Conservation (phyloP, 2,888 invertebrate species). For the Eupeodes latifasciatus region DNA sequence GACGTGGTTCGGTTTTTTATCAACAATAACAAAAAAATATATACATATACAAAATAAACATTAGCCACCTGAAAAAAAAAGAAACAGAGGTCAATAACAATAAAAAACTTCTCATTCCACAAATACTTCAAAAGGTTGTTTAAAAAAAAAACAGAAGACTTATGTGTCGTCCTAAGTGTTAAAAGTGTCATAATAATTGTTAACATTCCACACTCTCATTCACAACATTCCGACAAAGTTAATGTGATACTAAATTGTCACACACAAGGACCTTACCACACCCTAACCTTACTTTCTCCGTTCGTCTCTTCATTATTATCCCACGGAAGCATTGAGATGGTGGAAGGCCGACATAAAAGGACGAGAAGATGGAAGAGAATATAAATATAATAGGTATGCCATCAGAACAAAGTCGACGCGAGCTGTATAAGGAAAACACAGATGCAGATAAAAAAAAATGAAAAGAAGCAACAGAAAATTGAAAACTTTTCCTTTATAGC, state of each 20-base stretch:
- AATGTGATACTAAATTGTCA: conserved; percentile 71
- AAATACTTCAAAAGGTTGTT: conserved; percentile 27
- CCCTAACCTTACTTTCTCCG: conserved; percentile 13
- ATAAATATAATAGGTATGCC: not conserved
- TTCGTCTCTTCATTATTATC: conserved; percentile 60
- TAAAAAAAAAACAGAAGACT: conserved; percentile 37
- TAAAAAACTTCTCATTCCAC: not conserved
- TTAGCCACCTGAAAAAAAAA: conserved; percentile 33
- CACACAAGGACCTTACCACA: conserved; percentile 66
- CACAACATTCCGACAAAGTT: conserved; percentile 63
- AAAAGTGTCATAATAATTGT: conserved; percentile 72
- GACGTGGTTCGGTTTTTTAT: conserved; percentile 85
- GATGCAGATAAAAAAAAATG: conserved; percentile 69
- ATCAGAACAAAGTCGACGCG: conserved; percentile 31
- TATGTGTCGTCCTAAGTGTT: conserved; percentile 37
- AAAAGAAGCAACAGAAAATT: conserved; percentile 31
- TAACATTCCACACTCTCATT: conserved; percentile 66
- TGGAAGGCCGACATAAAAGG: not conserved
- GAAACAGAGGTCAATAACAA: conserved; percentile 27
- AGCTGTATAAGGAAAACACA: conserved; percentile 55
- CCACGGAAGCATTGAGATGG: not conserved
- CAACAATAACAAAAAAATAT: not conserved
- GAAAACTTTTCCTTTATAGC: conserved; percentile 57
- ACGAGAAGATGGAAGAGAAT: conserved; percentile 26
- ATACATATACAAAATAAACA: not conserved